phyloP scores from a whole-genome alignment of 2,888 invertebrate genomes.

The Eilema caniola region DNA sequence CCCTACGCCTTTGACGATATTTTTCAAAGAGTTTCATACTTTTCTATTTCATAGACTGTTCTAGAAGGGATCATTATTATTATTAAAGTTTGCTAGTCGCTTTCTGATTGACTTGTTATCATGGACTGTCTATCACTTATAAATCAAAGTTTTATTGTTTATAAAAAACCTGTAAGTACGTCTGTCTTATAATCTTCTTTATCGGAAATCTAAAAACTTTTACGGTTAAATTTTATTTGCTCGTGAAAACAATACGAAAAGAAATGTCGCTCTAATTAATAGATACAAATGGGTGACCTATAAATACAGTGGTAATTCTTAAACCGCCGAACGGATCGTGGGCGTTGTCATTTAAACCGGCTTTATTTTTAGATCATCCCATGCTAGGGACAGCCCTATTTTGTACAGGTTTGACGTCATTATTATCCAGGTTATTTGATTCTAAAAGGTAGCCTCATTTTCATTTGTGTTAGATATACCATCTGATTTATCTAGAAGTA shows the following conservation, averaged over 20 bases:
- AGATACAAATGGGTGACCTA: constrained; percentile 6
- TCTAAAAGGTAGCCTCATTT: constrained; percentile 19
- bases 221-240: neutral
- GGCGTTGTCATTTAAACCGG: constrained; percentile 34
- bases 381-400: constrained; percentile 42
- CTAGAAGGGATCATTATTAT: neutral
- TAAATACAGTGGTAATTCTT: constrained; percentile 37
- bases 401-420: constrained; percentile 42
- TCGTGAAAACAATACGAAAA: neutral
- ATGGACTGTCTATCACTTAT: neutral
- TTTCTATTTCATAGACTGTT: neutral
- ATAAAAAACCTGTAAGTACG: neutral
- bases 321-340: constrained; percentile 16
- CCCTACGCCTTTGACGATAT: neutral
- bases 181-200: neutral
- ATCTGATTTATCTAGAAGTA: neutral
- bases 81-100: neutral
- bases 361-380: constrained; percentile 39
- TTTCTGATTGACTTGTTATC: neutral
- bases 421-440: constrained; percentile 9
- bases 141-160: too few relatives aligned
- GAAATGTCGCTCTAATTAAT: neutral
- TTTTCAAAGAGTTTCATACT: neutral
- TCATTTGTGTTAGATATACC: neutral
- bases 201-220: neutral